A percentile compares a stretch with the other conserved stretches of the same genome.
phyloP scores from a whole-genome alignment of 2,888 invertebrate species.

The Thalpophila matura region DNA sequence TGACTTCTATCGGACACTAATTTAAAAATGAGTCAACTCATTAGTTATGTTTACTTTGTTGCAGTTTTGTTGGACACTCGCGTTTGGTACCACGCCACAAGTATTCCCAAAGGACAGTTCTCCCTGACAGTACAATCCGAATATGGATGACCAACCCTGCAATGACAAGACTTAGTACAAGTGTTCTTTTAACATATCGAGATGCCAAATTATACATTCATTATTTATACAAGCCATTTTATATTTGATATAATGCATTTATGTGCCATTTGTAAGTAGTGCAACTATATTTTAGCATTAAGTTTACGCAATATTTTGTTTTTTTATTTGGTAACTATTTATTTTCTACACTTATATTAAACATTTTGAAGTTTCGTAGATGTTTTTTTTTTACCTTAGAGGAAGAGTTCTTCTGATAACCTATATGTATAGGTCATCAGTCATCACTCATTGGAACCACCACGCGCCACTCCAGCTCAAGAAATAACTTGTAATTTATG shows the following conservation, averaged over 20 bases:
- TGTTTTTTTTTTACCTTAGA: conserved; percentile 4
- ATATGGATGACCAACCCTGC: conserved; percentile 92
- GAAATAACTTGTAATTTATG: too few species aligned
- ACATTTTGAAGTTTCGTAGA: conserved; percentile 26
- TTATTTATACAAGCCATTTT: conserved; percentile 69
- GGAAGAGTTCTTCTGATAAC: too few species aligned
- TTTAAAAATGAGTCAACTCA: too few species aligned
- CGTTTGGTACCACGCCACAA: conserved; percentile 97
- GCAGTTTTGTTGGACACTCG: conserved; percentile 96
- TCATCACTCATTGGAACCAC: too few species aligned
- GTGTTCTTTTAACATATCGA: conserved; percentile 81
- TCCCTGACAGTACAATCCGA: conserved; percentile 97
- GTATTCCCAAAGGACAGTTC: conserved; percentile 94
- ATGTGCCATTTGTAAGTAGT: conserved; percentile 86
- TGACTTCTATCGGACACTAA: too few species aligned
- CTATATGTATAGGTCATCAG: too few species aligned
- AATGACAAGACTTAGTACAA: conserved; percentile 71
- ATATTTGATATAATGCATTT: conserved; percentile 67
- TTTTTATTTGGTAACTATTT: conserved; percentile 70
- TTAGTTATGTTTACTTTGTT: conserved; percentile 67
- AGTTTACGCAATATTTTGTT: conserved; percentile 70
- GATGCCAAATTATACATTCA: conserved; percentile 83
- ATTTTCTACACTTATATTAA: conserved; percentile 59
- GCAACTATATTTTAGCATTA: conserved; percentile 78
- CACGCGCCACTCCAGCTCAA: too few species aligned